Percentiles rank a stretch among this genome's conserved stretches.
These are phyloP conservation scores for Solenodon paradoxus DNA, from an alignment of 2,113 vertebrate species.

Conservation along the genomic window DNA sequence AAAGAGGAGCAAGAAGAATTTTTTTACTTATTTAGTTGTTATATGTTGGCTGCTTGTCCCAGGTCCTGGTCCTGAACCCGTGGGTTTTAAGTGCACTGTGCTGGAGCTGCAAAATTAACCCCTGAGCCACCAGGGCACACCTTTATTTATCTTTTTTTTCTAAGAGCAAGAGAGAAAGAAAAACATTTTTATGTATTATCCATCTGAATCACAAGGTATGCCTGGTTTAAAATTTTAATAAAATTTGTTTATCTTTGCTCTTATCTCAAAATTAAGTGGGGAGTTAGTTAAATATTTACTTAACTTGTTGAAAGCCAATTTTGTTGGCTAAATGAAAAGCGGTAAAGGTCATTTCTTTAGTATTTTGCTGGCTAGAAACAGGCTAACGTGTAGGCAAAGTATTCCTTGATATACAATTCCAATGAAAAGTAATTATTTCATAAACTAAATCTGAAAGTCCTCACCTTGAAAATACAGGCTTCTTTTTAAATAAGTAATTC, in stretches of 20 bases:
- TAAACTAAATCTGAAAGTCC: neutral
- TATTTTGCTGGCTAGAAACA: neutral
- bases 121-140: too few relatives aligned
- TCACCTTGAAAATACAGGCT: constrained; percentile 21
- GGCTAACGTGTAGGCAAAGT: neutral
- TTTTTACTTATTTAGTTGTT: too few relatives aligned
- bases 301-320: neutral
- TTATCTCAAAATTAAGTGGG: constrained; percentile 14
- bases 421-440: neutral
- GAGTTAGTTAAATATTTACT: neutral
- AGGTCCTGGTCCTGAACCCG: too few relatives aligned
- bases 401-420: neutral
- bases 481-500: constrained; percentile 3
- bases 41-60: too few relatives aligned
- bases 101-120: too few relatives aligned
- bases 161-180: too few relatives aligned
- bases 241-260: neutral
- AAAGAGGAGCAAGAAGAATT: too few relatives aligned
- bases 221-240: neutral
- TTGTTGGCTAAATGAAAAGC: neutral
- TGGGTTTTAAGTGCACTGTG: too few relatives aligned
- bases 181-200: too few relatives aligned
- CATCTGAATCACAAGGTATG: too few relatives aligned
- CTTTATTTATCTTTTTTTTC: too few relatives aligned
- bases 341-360: neutral